Base-by-base conservation (phyloP, 2,888 invertebrate genomes). In the Fragum sueziense region DNA sequence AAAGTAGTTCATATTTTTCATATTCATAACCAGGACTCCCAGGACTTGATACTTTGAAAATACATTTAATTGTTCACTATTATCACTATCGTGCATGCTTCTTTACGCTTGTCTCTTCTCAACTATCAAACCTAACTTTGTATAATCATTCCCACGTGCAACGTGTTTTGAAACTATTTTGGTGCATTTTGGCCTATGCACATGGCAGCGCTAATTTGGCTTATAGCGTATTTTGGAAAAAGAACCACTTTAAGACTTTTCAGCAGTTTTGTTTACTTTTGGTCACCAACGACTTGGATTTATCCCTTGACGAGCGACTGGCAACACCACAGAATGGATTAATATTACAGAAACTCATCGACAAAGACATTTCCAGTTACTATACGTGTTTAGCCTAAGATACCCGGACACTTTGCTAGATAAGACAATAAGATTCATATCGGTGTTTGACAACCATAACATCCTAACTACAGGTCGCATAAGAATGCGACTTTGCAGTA, bases 231-330 rank as follows among this genome's bases (percentile, higher is more conserved):
- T 47, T n/a, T n/a, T n/a, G 47, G n/a, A 47, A 61, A 20, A 61
- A 59, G 29, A 31, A 27, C 9, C 17, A 20, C 17, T 33, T 31
- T 9, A 33, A 31, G n/a, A 61, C 31, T 33, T 61, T n/a, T 61
- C 57, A 57, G 25, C 25, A n/a, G 29, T 61, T 31, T 61, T 27
- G 61, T 61, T 61, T 27, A 31, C 14, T 29, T 61, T 61, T 6
- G 4, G n/a, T 61, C 61, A 61, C 61, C n/a, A 31, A 31, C 61
- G 61, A 61, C 61, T 29, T 61, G 61, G 33, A 31, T 61, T 61
- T 61, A 61, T 61, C 61, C 61, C 61, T 61, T 57, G 31, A 61
- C 29, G 27, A 11, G 6, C n/a, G 29, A 4, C 31, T n/a, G 31
- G 17, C n/a, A 47, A 4, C 47, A 47, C 3, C 37, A 37, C 7